phyloP scores from a whole-genome alignment of 2,797 vertebrate genomes.

The Acanthornis magna region DNA sequence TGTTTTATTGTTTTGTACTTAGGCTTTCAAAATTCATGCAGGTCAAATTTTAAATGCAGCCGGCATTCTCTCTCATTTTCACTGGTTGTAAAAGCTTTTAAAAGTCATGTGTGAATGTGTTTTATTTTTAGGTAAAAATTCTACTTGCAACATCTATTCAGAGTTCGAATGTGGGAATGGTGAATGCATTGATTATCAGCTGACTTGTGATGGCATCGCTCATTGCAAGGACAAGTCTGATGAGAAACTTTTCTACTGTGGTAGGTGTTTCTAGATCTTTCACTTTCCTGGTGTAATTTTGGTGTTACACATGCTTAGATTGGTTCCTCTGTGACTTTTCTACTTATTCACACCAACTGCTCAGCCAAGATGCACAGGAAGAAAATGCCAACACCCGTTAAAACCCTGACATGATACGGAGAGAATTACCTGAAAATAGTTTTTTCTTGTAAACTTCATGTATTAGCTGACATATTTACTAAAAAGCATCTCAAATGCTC shows the following conservation, averaged over 20 bases:
- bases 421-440: background rate
- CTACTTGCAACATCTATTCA: slow-evolving; percentile 90
- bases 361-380: background rate
- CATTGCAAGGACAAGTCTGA: slow-evolving; percentile 99
- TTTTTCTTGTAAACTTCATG: background rate
- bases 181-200: slow-evolving; percentile 80
- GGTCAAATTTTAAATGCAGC: background rate
- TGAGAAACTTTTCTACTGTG: slow-evolving; percentile 96
- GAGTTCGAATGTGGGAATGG: slow-evolving; percentile 93
- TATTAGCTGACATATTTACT: background rate
- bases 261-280: slow-evolving; percentile 73
- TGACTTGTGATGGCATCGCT: slow-evolving; percentile 90
- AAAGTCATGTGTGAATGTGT: background rate
- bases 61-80: background rate
- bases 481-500: background rate
- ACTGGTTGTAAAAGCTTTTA: background rate
- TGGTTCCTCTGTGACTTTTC: background rate
- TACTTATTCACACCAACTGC: background rate
- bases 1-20: background rate
- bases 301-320: background rate
- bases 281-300: background rate
- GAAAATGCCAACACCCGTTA: background rate
- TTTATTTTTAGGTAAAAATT: slow-evolving; percentile 86
- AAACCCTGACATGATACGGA: background rate
- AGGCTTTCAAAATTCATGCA: background rate